Percentiles rank a stretch among this genome's conserved stretches.
Conservation (phyloP, 2,888 invertebrate genomes). For the Aporophyla nigra region DNA sequence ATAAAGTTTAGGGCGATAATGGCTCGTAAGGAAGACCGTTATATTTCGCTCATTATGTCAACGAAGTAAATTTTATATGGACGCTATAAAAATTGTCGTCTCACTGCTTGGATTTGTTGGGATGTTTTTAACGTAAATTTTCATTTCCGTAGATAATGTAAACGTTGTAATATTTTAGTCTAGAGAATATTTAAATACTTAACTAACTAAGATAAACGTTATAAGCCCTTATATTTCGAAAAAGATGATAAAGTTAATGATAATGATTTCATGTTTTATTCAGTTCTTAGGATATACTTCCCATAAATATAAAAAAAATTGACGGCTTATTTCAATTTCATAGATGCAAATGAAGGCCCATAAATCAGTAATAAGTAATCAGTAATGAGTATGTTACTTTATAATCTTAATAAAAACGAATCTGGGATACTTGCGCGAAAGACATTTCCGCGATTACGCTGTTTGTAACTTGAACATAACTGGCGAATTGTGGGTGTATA, state of each 20-base stretch:
- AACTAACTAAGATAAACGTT: background rate
- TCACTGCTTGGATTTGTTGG: background rate
- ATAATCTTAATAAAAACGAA: too few species aligned
- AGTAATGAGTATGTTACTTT: too few species aligned
- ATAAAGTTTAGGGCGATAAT: constrained; percentile 45
- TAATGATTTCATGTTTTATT: too few species aligned
- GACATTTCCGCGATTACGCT: too few species aligned
- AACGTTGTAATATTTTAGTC: background rate
- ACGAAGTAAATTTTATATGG: constrained; percentile 48
- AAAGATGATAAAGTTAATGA: too few species aligned
- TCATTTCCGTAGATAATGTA: background rate
- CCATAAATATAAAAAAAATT: too few species aligned
- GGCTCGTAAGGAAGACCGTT: constrained; percentile 13
- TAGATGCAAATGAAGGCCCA: background rate
- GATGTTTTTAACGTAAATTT: background rate
- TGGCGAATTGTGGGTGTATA: too few species aligned
- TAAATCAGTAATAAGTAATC: too few species aligned
- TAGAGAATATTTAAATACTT: constrained; percentile 1
- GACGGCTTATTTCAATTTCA: background rate
- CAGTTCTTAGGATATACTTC: too few species aligned
- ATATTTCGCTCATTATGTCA: constrained; percentile 52
- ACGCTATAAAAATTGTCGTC: background rate
- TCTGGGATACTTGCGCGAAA: too few species aligned
- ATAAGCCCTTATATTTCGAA: too few species aligned
- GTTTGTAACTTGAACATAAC: too few species aligned